These are phyloP conservation scores for Colossoma macropomum DNA, from an alignment of 2,113 vertebrate species.

Conservation along the genomic window DNA sequence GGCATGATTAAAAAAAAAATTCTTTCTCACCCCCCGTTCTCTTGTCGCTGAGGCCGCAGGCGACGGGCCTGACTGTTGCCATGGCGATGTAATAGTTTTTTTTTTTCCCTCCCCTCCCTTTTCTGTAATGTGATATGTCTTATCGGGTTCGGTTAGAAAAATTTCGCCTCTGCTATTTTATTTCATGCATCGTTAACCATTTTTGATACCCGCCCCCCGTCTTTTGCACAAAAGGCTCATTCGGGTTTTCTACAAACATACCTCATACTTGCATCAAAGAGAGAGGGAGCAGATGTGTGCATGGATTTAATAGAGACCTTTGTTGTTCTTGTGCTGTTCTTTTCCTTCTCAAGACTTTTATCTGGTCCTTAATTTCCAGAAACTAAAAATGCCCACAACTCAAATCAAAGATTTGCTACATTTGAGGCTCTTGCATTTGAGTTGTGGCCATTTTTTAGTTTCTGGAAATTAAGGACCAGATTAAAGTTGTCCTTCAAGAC, in stretches of 20 bases:
- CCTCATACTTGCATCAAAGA: slow-evolving; percentile 27
- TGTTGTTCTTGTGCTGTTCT: slow-evolving; percentile 11
- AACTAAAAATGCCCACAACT: neutral
- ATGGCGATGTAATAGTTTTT: slow-evolving; percentile 49
- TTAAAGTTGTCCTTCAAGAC: neutral
- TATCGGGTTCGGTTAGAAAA: slow-evolving; percentile 53
- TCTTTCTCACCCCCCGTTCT: slow-evolving; percentile 26
- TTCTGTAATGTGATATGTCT: slow-evolving; percentile 55
- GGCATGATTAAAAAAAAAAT: slow-evolving; percentile 33
- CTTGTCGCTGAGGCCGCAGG: slow-evolving; percentile 35
- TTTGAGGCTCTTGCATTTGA: no score
- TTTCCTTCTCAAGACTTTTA: slow-evolving; percentile 33
- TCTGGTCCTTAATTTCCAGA: slow-evolving; percentile 20
- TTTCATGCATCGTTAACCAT: slow-evolving; percentile 57
- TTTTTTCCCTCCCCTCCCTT: neutral
- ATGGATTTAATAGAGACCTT: slow-evolving; percentile 45
- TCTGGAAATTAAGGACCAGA: no score
- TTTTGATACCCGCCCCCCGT: slow-evolving; percentile 24
- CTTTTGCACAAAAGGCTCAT: slow-evolving; percentile 28
- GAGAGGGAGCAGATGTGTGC: slow-evolving; percentile 15
- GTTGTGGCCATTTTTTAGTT: no score
- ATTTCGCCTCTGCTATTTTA: slow-evolving; percentile 52
- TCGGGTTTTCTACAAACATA: neutral
- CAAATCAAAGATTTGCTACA: no score
- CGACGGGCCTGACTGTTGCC: slow-evolving; percentile 48